Evolutionary conservation across 2,888 invertebrate genomes (phyloP).

Genomic region (Parelbella ahira): DNA sequence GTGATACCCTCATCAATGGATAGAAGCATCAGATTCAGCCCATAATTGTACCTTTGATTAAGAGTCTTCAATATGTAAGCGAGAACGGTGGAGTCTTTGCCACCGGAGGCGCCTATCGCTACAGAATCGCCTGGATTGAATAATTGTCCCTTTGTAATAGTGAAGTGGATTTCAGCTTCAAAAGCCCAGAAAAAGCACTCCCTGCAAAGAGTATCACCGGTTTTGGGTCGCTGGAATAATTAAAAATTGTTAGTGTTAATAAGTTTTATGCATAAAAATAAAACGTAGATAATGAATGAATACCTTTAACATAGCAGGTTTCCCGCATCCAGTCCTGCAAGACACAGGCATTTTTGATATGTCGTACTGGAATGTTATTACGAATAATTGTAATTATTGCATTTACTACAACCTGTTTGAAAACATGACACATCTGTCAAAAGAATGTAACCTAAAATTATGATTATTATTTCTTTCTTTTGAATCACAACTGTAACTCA

Average conservation of each 20-base stretch:
- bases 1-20: slow-evolving; percentile 99
- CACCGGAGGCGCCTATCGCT: slow-evolving; percentile 96
- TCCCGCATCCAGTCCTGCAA: slow-evolving; percentile 87
- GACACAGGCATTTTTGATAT: slow-evolving; percentile 86
- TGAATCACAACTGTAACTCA: too few relatives aligned
- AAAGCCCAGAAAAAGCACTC: slow-evolving; percentile 96
- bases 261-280: too few relatives aligned
- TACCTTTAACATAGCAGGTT: slow-evolving; percentile 88
- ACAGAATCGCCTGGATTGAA: slow-evolving; percentile 92
- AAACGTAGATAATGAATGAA: too few relatives aligned
- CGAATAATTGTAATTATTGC: too few relatives aligned
- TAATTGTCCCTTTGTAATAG: slow-evolving; percentile 89
- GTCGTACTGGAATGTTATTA: too few relatives aligned
- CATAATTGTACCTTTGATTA: slow-evolving; percentile 94
- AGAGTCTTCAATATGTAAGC: slow-evolving; percentile 95
- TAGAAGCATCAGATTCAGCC: slow-evolving; percentile 91
- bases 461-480: too few relatives aligned
- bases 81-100: slow-evolving; percentile 98
- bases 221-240: slow-evolving; percentile 89
- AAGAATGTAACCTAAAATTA: too few relatives aligned
- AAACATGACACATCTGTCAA: too few relatives aligned
- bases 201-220: slow-evolving; percentile 94
- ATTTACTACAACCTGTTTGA: too few relatives aligned
- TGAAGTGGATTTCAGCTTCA: slow-evolving; percentile 96
- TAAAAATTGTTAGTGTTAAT: too few relatives aligned